Evolutionary conservation across 2,888 invertebrate genomes (phyloP).

Genomic region (Megastigmus dorsalis): DNA sequence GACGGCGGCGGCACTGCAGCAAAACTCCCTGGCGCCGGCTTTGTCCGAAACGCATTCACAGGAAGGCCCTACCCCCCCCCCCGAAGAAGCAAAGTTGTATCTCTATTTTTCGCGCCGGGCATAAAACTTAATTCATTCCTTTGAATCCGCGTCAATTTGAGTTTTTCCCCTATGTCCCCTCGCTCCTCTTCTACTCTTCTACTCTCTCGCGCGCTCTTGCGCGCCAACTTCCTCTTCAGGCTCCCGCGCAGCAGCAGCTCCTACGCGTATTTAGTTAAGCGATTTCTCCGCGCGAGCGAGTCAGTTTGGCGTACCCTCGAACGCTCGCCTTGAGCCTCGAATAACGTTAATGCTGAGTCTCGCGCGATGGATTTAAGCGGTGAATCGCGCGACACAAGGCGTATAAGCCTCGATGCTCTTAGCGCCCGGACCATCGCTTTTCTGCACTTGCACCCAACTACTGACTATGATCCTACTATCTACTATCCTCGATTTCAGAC

Average conservation of each 20-base stretch:
- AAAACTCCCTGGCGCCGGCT: constrained; percentile 46
- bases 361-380: too few relatives aligned
- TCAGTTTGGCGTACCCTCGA: too few relatives aligned
- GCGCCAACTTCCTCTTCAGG: not conserved
- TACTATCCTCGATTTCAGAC: too few relatives aligned
- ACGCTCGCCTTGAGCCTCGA: too few relatives aligned
- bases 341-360: too few relatives aligned
- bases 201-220: not conserved
- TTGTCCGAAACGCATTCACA: constrained; percentile 43
- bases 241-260: not conserved
- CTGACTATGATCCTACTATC: too few relatives aligned
- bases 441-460: too few relatives aligned
- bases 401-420: too few relatives aligned
- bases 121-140: constrained; percentile 53
- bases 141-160: constrained; percentile 42
- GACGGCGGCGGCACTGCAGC: too few relatives aligned
- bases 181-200: not conserved
- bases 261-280: constrained; percentile 29
- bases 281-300: not conserved
- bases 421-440: too few relatives aligned
- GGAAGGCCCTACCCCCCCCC: not conserved
- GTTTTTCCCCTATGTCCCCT: too few relatives aligned
- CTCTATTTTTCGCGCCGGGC: constrained; percentile 41
- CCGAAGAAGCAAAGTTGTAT: constrained; percentile 26
- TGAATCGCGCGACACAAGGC: too few relatives aligned